Evolutionary conservation across 2,888 invertebrate species (phyloP), one percentile per base, ranked within the genome.

Genomic region (Callyntrura guangdongensis): DNA sequence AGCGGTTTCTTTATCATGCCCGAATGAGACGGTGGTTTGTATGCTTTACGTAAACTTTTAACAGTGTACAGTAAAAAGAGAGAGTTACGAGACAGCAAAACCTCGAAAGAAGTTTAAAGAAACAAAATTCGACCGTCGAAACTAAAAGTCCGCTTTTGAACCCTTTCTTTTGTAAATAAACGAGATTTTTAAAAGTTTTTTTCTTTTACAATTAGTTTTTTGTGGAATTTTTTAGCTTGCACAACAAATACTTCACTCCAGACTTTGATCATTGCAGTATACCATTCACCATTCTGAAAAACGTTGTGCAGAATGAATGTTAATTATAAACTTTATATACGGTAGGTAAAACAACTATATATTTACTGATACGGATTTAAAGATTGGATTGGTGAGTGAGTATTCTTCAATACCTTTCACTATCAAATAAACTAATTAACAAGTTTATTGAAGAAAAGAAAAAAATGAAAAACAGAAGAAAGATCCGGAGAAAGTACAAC

Each of bases 361-460:
- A 17, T 69, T 11, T 67, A 27, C 17, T 17, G 17, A 59, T 59
- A 8, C 59, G 9, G 45, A 49, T 74, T 74, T 17, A 47, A 47
- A 2, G 47, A 45, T 17, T 74, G 49, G 20, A 47, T 45, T n/a
- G 17, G 69, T 45, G 69, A 69, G 69, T 69, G 45, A 36, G 69
- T 69, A 45, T 36, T 22, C 49, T 53, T 77, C 77, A 77, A 82
- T 82, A n/a, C 45, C n/a, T 64, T 45, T 45, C 56, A 77, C 77
- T 17, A 53, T 85, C 64, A n/a, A 89, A 89, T 77, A 79, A 89
- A 85, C 89, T 89, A 89, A 89, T 89, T 89, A 89, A 36, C 89
- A 85, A 89, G 84, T 84, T 89, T 59, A 89, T 79, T 85, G 36
- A 85, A 49, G 77, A n/a, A 49, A 61, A 84, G 74, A 64, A 47